These are phyloP conservation scores for Enteromius afrohamiltoni DNA, from an alignment of 2,797 vertebrate genomes.

Conservation along the genomic window DNA sequence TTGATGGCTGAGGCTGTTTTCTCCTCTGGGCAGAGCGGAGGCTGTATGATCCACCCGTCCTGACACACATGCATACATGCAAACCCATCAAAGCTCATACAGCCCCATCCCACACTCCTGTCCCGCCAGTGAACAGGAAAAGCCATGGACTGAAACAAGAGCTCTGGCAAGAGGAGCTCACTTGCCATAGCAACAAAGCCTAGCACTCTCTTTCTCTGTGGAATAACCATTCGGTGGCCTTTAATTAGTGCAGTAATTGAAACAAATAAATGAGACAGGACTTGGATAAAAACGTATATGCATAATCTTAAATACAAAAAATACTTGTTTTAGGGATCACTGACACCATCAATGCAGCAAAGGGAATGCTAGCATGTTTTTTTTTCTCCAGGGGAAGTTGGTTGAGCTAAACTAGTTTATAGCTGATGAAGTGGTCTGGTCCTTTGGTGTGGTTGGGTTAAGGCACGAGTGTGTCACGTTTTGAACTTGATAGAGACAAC, in stretches of 20 bases:
- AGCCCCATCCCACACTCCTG: slow-evolving; percentile 54
- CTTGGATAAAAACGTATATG: not conserved
- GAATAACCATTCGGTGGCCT: slow-evolving; percentile 72
- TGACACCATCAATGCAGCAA: not conserved
- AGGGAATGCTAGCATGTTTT: no score
- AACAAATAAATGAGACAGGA: slow-evolving; percentile 1
- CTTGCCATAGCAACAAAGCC: slow-evolving; percentile 29
- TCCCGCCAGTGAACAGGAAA: slow-evolving; percentile 48
- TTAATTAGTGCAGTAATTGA: slow-evolving; percentile 55
- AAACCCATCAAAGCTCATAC: slow-evolving; percentile 63
- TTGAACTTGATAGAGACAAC: slow-evolving; percentile 49
- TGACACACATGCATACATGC: slow-evolving; percentile 59
- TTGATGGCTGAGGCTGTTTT: slow-evolving; percentile 14
- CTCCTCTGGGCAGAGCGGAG: slow-evolving; percentile 45
- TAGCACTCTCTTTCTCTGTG: slow-evolving; percentile 57
- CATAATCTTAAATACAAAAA: not conserved
- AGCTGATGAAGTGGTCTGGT: no score
- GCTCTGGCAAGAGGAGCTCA: slow-evolving; percentile 35
- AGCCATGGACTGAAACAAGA: slow-evolving; percentile 12
- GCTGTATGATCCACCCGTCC: slow-evolving; percentile 69
- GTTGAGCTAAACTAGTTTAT: not conserved
- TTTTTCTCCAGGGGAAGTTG: not conserved
- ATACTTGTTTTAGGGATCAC: not conserved
- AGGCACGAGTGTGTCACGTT: slow-evolving; percentile 46
- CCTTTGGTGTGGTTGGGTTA: slow-evolving; percentile 7